Conservation (phyloP, 2,113 vertebrate species). For the Argyrosomus japonicus region DNA sequence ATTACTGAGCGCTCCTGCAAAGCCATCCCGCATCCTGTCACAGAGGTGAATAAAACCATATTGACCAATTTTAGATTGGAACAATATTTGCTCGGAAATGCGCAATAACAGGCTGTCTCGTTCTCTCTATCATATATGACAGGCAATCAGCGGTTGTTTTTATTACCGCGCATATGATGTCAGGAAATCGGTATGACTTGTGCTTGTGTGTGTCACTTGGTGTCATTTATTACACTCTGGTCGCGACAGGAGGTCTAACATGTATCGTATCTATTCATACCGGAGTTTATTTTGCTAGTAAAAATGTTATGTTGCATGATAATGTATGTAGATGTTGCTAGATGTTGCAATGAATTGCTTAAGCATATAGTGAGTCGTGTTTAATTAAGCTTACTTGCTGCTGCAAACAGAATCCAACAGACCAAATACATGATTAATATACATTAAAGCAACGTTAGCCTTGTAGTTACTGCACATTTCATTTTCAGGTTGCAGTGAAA, state of each 20-base stretch:
- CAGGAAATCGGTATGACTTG: constrained; percentile 54
- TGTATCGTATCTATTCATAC: not conserved
- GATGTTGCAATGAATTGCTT: not conserved
- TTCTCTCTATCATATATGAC: constrained; percentile 38
- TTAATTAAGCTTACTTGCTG: constrained; percentile 2
- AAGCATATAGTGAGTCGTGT: not conserved
- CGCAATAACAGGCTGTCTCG: not conserved
- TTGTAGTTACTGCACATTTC: not conserved
- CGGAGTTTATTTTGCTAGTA: constrained; percentile 1
- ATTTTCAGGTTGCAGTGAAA: not conserved
- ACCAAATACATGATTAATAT: not conserved
- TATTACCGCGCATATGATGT: constrained; percentile 32
- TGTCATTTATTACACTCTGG: constrained; percentile 9
- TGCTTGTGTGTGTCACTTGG: constrained; percentile 23
- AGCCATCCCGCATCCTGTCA: constrained; percentile 37
- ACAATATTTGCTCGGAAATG: constrained; percentile 37
- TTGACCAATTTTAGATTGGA: constrained; percentile 37
- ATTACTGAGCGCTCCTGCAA: constrained; percentile 23
- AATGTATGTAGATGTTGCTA: not conserved
- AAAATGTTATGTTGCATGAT: constrained; percentile 6
- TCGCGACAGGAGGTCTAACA: not conserved
- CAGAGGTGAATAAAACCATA: constrained; percentile 36
- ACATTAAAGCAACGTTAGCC: not conserved
- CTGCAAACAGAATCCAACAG: constrained; percentile 5
- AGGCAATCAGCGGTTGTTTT: constrained; percentile 54